Evolutionary conservation across 1,140 invertebrate species (phyloP).

Genomic region (Calliphora vicina): DNA sequence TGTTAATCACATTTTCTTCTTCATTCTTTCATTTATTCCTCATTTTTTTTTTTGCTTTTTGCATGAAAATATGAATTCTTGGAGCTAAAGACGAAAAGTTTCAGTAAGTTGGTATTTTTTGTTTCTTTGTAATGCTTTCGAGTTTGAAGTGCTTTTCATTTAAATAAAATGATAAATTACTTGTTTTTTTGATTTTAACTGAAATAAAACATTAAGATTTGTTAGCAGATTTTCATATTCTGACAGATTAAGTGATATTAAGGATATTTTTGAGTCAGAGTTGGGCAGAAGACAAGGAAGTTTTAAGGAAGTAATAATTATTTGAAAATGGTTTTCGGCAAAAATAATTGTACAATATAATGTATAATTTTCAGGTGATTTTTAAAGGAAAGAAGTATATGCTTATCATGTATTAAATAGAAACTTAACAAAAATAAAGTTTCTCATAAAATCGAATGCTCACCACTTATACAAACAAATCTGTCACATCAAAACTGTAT

Average conservation of each 20-base stretch:
- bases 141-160: neutral
- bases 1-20: conserved; percentile 1
- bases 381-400: no score
- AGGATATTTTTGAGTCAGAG: neutral
- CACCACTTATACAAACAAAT: no score
- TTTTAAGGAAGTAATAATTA: no score
- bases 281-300: neutral
- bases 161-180: conserved; percentile 13
- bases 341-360: no score
- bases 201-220: conserved; percentile 6
- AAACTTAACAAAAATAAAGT: no score
- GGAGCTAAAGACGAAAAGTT: no score
- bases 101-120: neutral
- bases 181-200: neutral
- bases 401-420: no score
- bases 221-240: conserved; percentile 2
- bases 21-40: neutral
- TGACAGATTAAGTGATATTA: neutral
- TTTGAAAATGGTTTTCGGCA: no score
- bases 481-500: no score
- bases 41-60: neutral
- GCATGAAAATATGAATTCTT: no score
- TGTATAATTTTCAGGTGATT: no score
- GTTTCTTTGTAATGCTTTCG: neutral
- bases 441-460: no score